Percentiles rank a stretch among this genome's conserved stretches.
Evolutionary conservation across 2,113 vertebrate species (phyloP).

Genomic region (Ageneiosus marmoratus): DNA sequence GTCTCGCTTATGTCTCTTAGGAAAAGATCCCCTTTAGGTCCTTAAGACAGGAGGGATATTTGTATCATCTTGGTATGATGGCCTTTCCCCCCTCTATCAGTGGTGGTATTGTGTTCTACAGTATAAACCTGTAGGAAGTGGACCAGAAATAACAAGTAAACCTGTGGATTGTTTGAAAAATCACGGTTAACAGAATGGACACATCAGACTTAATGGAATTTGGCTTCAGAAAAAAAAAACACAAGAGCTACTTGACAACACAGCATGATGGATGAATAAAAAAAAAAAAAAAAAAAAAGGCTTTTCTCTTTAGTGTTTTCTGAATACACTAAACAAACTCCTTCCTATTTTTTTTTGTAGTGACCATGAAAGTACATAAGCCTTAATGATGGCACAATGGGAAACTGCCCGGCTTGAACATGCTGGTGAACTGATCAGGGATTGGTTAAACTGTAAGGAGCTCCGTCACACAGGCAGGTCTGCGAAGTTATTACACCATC

Average conservation of each 20-base stretch:
- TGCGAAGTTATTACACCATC: slow-evolving; percentile 49
- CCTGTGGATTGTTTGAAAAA: background rate
- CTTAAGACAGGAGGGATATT: background rate
- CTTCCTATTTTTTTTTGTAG: background rate
- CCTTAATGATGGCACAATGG: slow-evolving; percentile 3
- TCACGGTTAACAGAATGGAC: slow-evolving; percentile 2
- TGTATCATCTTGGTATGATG: background rate
- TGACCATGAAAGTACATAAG: background rate
- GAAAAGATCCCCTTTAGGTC: background rate
- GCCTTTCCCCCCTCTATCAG: background rate
- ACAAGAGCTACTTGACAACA: background rate
- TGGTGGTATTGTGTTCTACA: background rate
- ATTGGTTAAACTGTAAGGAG: slow-evolving; percentile 16
- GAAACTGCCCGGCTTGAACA: background rate
- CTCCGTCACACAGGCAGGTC: slow-evolving; percentile 13
- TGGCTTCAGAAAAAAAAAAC: slow-evolving; percentile 10
- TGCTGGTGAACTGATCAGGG: slow-evolving; percentile 12
- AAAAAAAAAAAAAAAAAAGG: no score
- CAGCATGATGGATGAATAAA: background rate
- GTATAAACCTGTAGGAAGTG: background rate
- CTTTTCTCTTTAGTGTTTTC: slow-evolving; percentile 2
- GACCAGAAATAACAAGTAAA: slow-evolving; percentile 1
- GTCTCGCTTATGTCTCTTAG: background rate
- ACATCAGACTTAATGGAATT: slow-evolving; percentile 5
- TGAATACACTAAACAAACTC: background rate